Percentiles rank a stretch among this genome's conserved stretches.
Evolutionary conservation across 2,797 vertebrate genomes (phyloP).

Genomic region (Clamator glandarius): DNA sequence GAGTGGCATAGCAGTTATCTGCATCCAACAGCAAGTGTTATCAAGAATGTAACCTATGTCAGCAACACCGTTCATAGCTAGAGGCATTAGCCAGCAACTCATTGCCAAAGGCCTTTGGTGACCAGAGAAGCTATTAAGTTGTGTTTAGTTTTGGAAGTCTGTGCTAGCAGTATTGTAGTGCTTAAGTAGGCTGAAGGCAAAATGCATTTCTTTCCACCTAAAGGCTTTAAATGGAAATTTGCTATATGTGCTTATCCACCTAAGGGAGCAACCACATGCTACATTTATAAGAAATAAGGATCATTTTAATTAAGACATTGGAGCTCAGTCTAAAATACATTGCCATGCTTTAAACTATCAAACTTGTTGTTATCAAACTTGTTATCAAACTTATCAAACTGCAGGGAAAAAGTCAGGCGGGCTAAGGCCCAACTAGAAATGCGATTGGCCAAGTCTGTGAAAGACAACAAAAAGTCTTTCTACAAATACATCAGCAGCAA

Average conservation of each 20-base stretch:
- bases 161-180: background rate
- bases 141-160: background rate
- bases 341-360: background rate
- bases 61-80: background rate
- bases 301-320: background rate
- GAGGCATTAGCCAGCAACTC: background rate
- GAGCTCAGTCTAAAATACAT: background rate
- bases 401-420: no score
- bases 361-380: no score
- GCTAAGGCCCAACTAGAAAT: no score
- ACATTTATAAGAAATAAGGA: background rate
- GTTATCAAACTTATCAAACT: no score
- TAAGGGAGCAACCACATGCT: background rate
- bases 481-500: no score
- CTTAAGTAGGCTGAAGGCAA: background rate
- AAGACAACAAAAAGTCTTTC: no score
- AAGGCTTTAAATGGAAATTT: background rate
- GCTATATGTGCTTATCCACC: background rate
- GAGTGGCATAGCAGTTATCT: constrained; percentile 31
- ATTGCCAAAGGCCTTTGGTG: background rate
- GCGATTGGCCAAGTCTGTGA: no score
- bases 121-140: background rate
- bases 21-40: background rate
- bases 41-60: background rate
- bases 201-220: background rate